Evolutionary conservation across 1,140 invertebrate species (phyloP), one percentile per base, ranked within the genome.

Genomic region (Teleogryllus occipitalis): DNA sequence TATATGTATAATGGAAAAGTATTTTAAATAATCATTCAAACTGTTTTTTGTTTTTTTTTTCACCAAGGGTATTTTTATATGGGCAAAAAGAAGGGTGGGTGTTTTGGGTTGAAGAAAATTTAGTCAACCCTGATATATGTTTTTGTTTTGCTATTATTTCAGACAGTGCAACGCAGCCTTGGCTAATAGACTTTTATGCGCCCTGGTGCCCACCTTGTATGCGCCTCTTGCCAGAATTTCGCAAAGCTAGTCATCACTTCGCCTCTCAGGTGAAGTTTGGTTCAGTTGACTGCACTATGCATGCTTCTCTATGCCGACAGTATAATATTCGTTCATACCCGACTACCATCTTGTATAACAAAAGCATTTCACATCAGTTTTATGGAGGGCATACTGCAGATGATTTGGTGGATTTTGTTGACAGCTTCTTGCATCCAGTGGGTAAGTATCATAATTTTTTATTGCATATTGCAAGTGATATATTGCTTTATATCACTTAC

Each of bases 141-240:
- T 39, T 75, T 75, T 75, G 22, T 46, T n/a, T 75, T 85, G 89
- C 86, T 79, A 84, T 85, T 65, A 86, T 87, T 65, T 10, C 54
- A 65, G 54, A 65, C 18, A 10, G 10, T 65, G 54, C 54, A 14
- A 14, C 54, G 46, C 82, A 88, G 80, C 86, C 89, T 4, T 93
- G 92, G 92, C 91, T 95, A 83, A 88, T 95, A 47, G 93, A 95
- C 83, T 95, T 94, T 88, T 94, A 93, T 86, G 92, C 93, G 7
- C 93, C 94, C 82, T 94, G 93, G 92, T 96, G 94, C 86, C 93
- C 93, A n/a, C 93, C 94, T 0, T 96, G 94, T 84, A 89, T 93
- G 85, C 87, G 88, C 80, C 86, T 95, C 78, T 85, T 95, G 15
- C 92, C 92, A 65, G 92, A 94, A 86, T 87, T 95, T 75, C 86